Conservation (phyloP, 2,888 invertebrate species). For the Drosophila tripunctata region DNA sequence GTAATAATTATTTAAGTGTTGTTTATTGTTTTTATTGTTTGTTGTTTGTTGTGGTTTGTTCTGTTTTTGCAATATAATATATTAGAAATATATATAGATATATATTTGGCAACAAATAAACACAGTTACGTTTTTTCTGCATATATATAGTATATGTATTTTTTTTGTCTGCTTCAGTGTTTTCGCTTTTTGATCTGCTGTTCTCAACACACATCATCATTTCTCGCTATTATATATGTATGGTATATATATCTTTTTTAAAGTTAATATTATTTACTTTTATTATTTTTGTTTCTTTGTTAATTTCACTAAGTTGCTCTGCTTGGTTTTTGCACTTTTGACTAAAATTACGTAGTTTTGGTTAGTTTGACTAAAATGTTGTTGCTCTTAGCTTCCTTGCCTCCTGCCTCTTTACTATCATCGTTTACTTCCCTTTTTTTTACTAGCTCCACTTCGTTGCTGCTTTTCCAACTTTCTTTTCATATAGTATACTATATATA, state of each 20-base stretch:
- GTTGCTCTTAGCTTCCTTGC: slow-evolving; percentile 77
- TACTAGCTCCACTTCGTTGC: slow-evolving; percentile 45
- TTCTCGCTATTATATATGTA: slow-evolving; percentile 34
- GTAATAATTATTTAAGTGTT: slow-evolving; percentile 35
- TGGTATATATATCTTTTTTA: slow-evolving; percentile 26
- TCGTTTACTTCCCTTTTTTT: too few relatives aligned
- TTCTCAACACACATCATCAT: slow-evolving; percentile 14
- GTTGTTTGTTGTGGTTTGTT: too few relatives aligned
- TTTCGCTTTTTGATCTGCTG: slow-evolving; percentile 48
- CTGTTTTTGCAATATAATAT: slow-evolving; percentile 54
- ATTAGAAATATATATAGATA: slow-evolving; percentile 76
- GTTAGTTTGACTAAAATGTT: slow-evolving; percentile 82
- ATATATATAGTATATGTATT: slow-evolving; percentile 35
- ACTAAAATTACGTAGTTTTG: slow-evolving; percentile 81
- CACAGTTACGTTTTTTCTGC: slow-evolving; percentile 83
- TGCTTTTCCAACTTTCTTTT: slow-evolving; percentile 27
- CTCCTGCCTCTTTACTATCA: slow-evolving; percentile 45
- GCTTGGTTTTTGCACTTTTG: slow-evolving; percentile 42
- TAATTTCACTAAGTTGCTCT: slow-evolving; percentile 71
- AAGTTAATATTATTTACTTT: slow-evolving; percentile 24
- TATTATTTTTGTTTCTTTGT: slow-evolving; percentile 54
- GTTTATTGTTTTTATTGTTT: slow-evolving; percentile 26
- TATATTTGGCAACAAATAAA: slow-evolving; percentile 84
- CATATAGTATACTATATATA: neutral
- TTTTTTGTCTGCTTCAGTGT: slow-evolving; percentile 8